A percentile compares a stretch with the other conserved stretches of the same genome.
These are phyloP conservation scores for Physocephala rufipes DNA, from an alignment of 2,888 invertebrate species.

Conservation along the genomic window DNA sequence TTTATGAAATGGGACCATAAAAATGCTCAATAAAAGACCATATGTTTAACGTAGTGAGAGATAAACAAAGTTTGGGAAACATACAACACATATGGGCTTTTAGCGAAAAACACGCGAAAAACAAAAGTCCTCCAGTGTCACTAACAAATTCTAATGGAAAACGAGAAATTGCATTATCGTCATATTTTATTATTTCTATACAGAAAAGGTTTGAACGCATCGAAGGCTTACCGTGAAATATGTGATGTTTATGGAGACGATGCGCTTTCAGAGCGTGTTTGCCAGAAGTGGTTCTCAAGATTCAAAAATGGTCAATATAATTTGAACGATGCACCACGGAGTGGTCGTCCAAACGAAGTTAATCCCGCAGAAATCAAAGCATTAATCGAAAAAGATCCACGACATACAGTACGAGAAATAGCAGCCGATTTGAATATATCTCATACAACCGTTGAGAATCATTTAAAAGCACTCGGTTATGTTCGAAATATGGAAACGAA, in stretches of 20 bases:
- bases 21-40: no score
- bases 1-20: no score
- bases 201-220: neutral
- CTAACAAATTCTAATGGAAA: no score
- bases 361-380: neutral
- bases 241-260: conserved; percentile 7
- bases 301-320: neutral
- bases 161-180: neutral
- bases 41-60: no score
- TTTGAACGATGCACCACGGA: neutral
- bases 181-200: neutral
- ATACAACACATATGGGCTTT: no score
- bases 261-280: neutral
- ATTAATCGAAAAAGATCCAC: neutral
- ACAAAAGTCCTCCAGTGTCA: no score
- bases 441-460: neutral
- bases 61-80: no score
- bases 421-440: neutral
- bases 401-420: neutral
- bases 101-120: no score
- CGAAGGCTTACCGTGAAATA: neutral
- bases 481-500: no score
- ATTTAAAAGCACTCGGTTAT: neutral
- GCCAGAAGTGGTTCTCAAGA: neutral
- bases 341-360: neutral